Base-by-base conservation (phyloP, 2,888 invertebrate genomes). In the Danaus chrysippus region DNA sequence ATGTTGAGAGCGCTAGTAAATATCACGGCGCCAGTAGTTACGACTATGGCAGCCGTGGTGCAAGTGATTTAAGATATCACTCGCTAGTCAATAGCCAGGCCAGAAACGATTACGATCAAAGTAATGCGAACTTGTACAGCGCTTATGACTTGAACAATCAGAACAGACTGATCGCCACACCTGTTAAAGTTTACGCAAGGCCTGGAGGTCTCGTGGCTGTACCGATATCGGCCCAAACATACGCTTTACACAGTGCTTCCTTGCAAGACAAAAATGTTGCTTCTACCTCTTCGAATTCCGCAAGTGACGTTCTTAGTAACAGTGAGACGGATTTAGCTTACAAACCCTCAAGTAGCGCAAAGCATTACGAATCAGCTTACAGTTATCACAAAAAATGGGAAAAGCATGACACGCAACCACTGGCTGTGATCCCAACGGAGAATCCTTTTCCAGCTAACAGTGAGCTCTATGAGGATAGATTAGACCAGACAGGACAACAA, bases 341-440 rank as follows among this genome's bases (percentile, higher is more conserved):
- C 49, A 76, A 66, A 63, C 80, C 86, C 42, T 65, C 61, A 17
- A 72, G 58, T 52, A 69, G 74, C 34, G 74, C 74, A 12, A 90
- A 84, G 70, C 80, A 81, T 67, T 90, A 89, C 60, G 86, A 91
- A 71, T 82, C 89, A 10, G 82, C 87, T 15, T 90, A 88, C 66
- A 85, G 77, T 59, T 91, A 91, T 64, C 79, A 73, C 46, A 91
- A 91, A 69, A 75, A 86, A 78, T 91, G 90, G 91, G 90, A 91
- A 73, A 88, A 86, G 69, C 88, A 87, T 64, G 76, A 84, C 57
- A 75, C 76, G 10, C 70, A 75, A 56, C 86, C 88, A 17, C 69
- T 72, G 42, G 68, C 70, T 34, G 63, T 72, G 23, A 66, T 77
- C 44, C 78, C 84, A 13, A 82, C 82, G 8, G 73, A 71, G 59